Percentiles rank a stretch among this genome's conserved stretches.
phyloP scores from a whole-genome alignment of 2,113 vertebrate species.

The Chloroceryle aenea region DNA sequence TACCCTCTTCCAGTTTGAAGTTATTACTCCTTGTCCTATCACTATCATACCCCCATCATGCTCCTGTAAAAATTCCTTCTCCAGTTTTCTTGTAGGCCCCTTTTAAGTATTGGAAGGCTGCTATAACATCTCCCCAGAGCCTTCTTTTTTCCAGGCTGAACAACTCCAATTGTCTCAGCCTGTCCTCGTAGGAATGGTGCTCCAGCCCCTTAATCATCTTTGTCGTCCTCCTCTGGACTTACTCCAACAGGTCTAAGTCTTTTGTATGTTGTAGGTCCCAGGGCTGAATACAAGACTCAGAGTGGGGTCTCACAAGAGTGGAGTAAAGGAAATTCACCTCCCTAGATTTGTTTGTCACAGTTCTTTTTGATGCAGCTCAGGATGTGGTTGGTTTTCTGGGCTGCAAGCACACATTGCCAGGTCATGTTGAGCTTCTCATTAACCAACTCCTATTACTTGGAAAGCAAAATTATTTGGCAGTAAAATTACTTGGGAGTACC shows the following conservation, averaged over 20 bases:
- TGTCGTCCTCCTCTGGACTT: neutral
- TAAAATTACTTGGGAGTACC: neutral
- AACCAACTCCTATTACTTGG: neutral
- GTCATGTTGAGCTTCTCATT: neutral
- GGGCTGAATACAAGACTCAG: neutral
- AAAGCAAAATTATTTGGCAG: neutral
- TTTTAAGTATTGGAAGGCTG: neutral
- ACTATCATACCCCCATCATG: neutral
- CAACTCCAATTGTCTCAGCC: neutral
- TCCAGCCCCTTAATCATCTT: neutral
- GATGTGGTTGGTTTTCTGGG: neutral
- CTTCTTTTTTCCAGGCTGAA: neutral
- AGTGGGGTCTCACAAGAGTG: neutral
- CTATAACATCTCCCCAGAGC: neutral
- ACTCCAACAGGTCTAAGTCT: neutral
- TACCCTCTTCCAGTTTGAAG: neutral
- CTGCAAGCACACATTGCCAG: neutral
- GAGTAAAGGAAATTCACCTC: neutral
- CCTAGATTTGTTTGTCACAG: neutral
- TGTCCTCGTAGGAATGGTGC: neutral
- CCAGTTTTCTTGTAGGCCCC: neutral
- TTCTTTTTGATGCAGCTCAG: neutral
- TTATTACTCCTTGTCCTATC: neutral
- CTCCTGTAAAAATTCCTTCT: neutral
- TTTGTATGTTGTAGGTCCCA: neutral